Evolutionary conservation across 1,140 invertebrate genomes (phyloP).

Genomic region (Adoxophyes honmai): DNA sequence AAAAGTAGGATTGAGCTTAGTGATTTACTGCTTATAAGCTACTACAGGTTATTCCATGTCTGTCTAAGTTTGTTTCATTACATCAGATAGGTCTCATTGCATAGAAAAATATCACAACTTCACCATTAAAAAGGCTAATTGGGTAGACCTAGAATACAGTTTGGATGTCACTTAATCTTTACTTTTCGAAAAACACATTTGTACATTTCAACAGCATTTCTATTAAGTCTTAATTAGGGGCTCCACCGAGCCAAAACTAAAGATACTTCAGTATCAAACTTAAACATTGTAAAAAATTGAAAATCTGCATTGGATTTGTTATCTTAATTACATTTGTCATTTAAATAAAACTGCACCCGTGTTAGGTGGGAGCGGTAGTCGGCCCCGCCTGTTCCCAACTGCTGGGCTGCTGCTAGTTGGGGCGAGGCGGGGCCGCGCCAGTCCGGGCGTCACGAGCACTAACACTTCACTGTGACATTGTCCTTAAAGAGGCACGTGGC

Average conservation of each 20-base stretch:
- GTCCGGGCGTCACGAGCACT: slow-evolving; percentile 69
- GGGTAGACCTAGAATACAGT: slow-evolving; percentile 70
- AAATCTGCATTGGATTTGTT: slow-evolving; percentile 70
- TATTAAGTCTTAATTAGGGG: slow-evolving; percentile 68
- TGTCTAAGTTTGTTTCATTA: slow-evolving; percentile 42
- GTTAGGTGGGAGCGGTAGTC: slow-evolving; percentile 64
- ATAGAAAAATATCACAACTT: slow-evolving; percentile 75
- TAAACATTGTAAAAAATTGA: slow-evolving; percentile 64
- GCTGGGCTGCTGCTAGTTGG: slow-evolving; percentile 50
- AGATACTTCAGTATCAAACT: slow-evolving; percentile 66
- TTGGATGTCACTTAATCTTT: slow-evolving; percentile 21
- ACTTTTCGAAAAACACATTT: slow-evolving; percentile 72
- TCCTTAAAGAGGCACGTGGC: slow-evolving; percentile 66
- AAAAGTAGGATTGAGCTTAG: slow-evolving; percentile 68
- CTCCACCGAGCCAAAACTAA: slow-evolving; percentile 49
- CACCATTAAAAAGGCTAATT: slow-evolving; percentile 56
- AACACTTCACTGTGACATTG: slow-evolving; percentile 76
- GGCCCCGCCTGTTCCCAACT: slow-evolving; percentile 71
- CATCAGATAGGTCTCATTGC: slow-evolving; percentile 33
- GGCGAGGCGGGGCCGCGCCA: slow-evolving; percentile 63
- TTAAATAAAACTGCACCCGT: slow-evolving; percentile 73
- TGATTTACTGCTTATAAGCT: slow-evolving; percentile 59
- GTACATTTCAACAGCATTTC: slow-evolving; percentile 75
- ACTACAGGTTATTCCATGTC: slow-evolving; percentile 38
- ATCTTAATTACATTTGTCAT: slow-evolving; percentile 72